Evolutionary conservation across 1,140 invertebrate species (phyloP).

Genomic region (Tachypleus tridentatus): DNA sequence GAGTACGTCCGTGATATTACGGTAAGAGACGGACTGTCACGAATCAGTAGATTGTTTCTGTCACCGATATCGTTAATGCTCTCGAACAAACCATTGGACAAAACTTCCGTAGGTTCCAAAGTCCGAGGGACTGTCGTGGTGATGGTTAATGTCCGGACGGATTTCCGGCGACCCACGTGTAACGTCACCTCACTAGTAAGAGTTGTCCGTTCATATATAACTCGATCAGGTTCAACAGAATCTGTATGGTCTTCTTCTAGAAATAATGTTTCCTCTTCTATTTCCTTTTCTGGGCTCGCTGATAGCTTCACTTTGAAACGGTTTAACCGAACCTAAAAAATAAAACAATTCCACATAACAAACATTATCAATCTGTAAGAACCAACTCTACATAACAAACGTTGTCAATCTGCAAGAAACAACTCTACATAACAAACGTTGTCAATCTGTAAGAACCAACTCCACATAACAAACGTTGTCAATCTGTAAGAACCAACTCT

Average conservation of each 20-base stretch:
- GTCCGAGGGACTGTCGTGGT: conserved; percentile 63
- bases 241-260: conserved; percentile 13
- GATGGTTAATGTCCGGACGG: conserved; percentile 25
- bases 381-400: too few species aligned
- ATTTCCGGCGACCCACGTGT: conserved; percentile 21
- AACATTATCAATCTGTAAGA: too few species aligned
- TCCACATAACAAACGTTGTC: too few species aligned
- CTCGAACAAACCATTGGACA: not conserved
- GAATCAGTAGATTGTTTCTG: not conserved
- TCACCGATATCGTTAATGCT: not conserved
- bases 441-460: too few species aligned
- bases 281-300: conserved; percentile 9
- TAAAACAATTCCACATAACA: too few species aligned
- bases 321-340: conserved; percentile 24
- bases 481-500: too few species aligned
- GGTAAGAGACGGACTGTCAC: not conserved
- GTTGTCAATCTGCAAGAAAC: too few species aligned
- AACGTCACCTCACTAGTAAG: conserved; percentile 24
- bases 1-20: conserved; percentile 26
- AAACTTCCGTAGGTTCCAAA: conserved; percentile 58
- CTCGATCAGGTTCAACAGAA: conserved; percentile 20
- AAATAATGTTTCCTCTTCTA: conserved; percentile 13
- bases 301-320: conserved; percentile 25
- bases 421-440: too few species aligned
- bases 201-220: conserved; percentile 24